Evolutionary conservation across 2,797 vertebrate species (phyloP), one percentile per base, ranked within the genome.

Genomic region (Hippoglossus hippoglossus): DNA sequence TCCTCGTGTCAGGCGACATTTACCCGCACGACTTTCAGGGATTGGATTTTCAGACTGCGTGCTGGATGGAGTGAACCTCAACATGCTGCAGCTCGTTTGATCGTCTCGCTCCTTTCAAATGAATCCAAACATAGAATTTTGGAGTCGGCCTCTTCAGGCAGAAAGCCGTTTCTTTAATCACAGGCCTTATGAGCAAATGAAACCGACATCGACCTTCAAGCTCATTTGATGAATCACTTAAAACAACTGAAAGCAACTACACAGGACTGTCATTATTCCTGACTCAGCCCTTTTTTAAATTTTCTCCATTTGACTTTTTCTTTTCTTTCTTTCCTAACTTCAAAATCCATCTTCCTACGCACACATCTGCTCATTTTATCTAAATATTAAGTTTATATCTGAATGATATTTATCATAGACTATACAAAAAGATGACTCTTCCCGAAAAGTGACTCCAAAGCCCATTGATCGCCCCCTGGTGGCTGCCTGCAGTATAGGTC

Each of bases 61-160:
- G 61, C 16, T 28, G 26, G 69, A 39, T 49, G 31, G 18, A 58
- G 75, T 79, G 60, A 68, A 72, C 69, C 31, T n/a, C 39, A 62
- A 56, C 59, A 52, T 4, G 61, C 26, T 34, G 68, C 44, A 9
- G 59, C 55, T 63, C 13, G 28, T 79, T 82, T 76, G 76, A 75
- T 71, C 34, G 0, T 56, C 46, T 26, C 39, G 16, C 64, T 71
- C 26, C 8, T 58, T 25, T 65, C 28, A 39, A 55, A 68, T 63
- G 18, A 77, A 74, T 71, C 44, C 67, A 74, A 71, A 74, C 31
- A 16, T 51, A 36, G 49, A 39, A 51, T 60, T 67, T 67, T 46
- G 10, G 56, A 53, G 19, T 2, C 7, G 25, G 51, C 25, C 13
- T 31, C 36, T 53, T 57, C 36, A 61, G 50, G 36, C 60, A 19